Conservation (phyloP, 1,140 invertebrate genomes). For the Drosophila hydei region DNA sequence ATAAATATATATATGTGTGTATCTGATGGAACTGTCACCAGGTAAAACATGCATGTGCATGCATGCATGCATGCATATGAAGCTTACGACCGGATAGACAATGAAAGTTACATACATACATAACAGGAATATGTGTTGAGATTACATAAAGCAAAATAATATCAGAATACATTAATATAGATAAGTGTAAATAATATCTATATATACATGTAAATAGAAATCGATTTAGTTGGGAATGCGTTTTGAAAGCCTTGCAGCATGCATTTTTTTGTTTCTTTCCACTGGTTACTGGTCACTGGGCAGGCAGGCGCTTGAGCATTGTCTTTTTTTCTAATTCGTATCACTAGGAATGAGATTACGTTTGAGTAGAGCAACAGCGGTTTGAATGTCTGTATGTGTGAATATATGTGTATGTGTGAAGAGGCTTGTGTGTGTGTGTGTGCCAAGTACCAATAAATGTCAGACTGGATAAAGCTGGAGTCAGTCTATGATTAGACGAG, state of each 20-base stretch:
- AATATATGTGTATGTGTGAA: background rate
- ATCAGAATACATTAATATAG: conserved; percentile 21
- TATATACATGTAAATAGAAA: conserved; percentile 3
- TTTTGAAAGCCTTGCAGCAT: conserved; percentile 61
- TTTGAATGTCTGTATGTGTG: background rate
- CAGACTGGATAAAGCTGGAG: background rate
- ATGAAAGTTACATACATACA: conserved; percentile 2
- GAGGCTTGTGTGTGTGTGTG: conserved; percentile 1
- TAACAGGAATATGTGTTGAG: conserved; percentile 29
- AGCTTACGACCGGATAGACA: conserved; percentile 14
- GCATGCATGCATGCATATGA: conserved; percentile 9
- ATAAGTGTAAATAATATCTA: conserved; percentile 1
- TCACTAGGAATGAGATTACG: conserved; percentile 48
- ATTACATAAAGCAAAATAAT: conserved; percentile 33
- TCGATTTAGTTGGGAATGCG: conserved; percentile 29
- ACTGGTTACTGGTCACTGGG: conserved; percentile 39
- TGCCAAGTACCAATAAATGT: conserved; percentile 31
- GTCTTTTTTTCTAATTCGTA: conserved; percentile 18
- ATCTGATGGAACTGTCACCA: conserved; percentile 22
- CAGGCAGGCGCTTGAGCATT: conserved; percentile 30
- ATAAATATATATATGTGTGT: background rate
- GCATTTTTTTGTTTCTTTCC: conserved; percentile 35
- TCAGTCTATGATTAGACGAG: background rate
- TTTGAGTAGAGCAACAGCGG: conserved; percentile 21
- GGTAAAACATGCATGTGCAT: conserved; percentile 11